These are phyloP conservation scores for Oophaga sylvatica DNA, from an alignment of 2,797 vertebrate species.

Conservation along the genomic window DNA sequence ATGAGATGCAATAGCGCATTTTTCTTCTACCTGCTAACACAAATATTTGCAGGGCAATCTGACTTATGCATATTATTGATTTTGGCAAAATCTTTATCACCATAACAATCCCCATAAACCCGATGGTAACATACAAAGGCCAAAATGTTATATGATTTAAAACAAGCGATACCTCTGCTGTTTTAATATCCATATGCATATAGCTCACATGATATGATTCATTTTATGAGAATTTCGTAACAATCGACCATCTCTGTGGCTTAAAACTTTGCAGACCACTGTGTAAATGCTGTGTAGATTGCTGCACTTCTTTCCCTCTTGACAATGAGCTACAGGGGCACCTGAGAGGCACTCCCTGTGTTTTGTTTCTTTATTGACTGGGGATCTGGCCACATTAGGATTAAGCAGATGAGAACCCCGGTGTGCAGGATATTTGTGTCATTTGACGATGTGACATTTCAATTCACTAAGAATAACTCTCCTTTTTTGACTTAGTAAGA, in stretches of 20 bases:
- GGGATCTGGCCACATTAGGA: constrained; percentile 56
- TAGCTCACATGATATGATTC: not conserved
- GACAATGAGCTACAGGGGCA: constrained; percentile 47
- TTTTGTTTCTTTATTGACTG: constrained; percentile 38
- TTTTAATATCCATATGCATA: not conserved
- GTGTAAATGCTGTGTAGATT: constrained; percentile 24
- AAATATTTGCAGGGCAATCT: no score
- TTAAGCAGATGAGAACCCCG: constrained; percentile 56
- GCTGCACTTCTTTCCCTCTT: constrained; percentile 27
- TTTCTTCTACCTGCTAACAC: no score
- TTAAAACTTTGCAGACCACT: not conserved
- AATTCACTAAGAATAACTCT: constrained; percentile 45
- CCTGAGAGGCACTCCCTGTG: constrained; percentile 53
- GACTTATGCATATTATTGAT: no score
- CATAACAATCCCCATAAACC: not conserved
- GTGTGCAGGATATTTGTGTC: constrained; percentile 54
- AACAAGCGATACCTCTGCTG: not conserved
- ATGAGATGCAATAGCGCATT: no score
- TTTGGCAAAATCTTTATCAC: no score
- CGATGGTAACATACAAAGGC: not conserved
- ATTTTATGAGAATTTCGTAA: not conserved
- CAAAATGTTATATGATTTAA: not conserved
- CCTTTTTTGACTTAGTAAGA: constrained; percentile 32
- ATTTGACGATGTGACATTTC: constrained; percentile 50
- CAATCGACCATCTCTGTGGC: not conserved